Percentiles rank a stretch among this genome's conserved stretches.
Conservation (phyloP, 2,888 invertebrate species). For the Tetragnatha montana region DNA sequence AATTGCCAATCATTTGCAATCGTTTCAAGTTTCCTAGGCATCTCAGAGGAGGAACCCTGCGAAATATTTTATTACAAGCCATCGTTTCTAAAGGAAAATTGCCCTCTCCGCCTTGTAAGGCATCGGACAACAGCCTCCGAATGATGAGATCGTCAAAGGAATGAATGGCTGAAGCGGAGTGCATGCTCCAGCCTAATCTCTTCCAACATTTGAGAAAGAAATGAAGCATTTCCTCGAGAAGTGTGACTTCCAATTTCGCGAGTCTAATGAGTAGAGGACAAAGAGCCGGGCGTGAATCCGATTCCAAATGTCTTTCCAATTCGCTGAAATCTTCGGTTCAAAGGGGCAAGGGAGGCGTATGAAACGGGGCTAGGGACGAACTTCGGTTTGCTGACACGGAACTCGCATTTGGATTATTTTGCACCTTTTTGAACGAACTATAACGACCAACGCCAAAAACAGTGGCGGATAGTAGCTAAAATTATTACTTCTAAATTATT, state of each 20-base stretch:
- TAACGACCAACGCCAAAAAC: too few species aligned
- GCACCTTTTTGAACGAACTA: too few species aligned
- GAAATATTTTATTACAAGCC: not conserved
- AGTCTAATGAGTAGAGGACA: not conserved
- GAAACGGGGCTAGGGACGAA: not conserved
- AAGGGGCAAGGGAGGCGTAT: not conserved
- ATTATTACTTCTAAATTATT: too few species aligned
- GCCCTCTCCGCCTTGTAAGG: not conserved
- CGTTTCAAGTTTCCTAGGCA: not conserved
- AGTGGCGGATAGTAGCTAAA: too few species aligned
- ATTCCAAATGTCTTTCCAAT: not conserved
- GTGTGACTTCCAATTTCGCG: not conserved
- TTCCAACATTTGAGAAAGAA: slow-evolving; percentile 1
- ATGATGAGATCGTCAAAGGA: not conserved
- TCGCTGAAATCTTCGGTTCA: not conserved
- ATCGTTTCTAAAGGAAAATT: not conserved
- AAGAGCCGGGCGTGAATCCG: not conserved
- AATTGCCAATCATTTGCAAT: not conserved
- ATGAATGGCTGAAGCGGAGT: not conserved
- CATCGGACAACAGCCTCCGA: not conserved
- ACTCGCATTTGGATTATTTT: not conserved
- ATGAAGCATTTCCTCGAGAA: not conserved
- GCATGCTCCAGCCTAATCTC: not conserved
- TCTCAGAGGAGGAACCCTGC: not conserved
- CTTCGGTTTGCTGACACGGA: not conserved